Evolutionary conservation across 2,888 invertebrate species (phyloP), one percentile per base, ranked within the genome.

Genomic region (Eudasyphora cyanicolor): DNA sequence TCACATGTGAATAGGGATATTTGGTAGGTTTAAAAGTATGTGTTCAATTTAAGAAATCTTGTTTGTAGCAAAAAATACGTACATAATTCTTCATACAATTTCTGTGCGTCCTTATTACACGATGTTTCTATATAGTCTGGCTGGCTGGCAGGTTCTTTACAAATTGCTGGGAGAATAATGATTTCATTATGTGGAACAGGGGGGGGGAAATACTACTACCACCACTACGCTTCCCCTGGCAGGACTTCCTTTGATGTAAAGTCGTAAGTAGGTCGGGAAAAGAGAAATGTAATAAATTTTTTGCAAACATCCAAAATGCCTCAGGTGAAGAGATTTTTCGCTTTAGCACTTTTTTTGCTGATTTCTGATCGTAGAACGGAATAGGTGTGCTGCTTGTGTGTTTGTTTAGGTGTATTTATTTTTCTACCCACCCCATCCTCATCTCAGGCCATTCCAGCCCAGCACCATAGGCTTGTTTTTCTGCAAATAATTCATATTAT

Each of bases 261-360:
- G n/a, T 17, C 29, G n/a, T 5, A 29, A 2, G 6, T 29, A 60
- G n/a, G 60, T 60, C 3, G 60, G 29, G 6, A 29, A 29, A 2
- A 60, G 29, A n/a, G 29, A 60, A 60, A 29, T 60, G 60, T 60
- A 60, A 60, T 60, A 29, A n/a, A 45, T 45, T 45, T 45, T 45
- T 45, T 27, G 27, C 57, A 24, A 57, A 54, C 21, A 21, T 21
- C n/a, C 27, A 57, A 2, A 27, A n/a, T 29, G 29, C 60, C 60
- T n/a, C 60, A 60, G 60, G 60, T 60, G 60, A 60, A 60, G 3
- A 29, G 29, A 29, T 27, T 60, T 60, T 60, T 60, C 29, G 27
- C 57, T 57, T 57, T 24, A 57, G 7, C 27, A 27, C 27, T 57
- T 19, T 24, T 29, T n/a, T 27, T 27, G 19, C 49, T 19, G 38